Evolutionary conservation across 2,888 invertebrate species (phyloP).

Genomic region (Brenthis daphne): DNA sequence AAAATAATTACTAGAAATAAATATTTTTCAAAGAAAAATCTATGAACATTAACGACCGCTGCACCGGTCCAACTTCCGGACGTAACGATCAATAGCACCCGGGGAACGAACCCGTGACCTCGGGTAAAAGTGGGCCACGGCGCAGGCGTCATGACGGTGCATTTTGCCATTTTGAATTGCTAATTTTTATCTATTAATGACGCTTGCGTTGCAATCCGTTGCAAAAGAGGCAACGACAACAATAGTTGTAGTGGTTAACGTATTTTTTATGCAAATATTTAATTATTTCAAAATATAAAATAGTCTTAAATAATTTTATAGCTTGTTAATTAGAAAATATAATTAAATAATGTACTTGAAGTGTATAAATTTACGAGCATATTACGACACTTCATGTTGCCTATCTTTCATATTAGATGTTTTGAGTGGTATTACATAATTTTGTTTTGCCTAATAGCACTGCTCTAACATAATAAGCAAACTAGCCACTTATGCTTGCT

Average conservation of each 20-base stretch:
- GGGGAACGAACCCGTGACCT: slow-evolving; percentile 81
- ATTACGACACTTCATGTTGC: too few relatives aligned
- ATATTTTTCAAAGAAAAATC: slow-evolving; percentile 47
- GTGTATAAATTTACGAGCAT: too few relatives aligned
- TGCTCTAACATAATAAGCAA: background rate
- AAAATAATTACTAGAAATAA: background rate
- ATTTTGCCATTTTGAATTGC: slow-evolving; percentile 70
- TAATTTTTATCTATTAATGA: slow-evolving; percentile 52
- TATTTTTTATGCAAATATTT: background rate
- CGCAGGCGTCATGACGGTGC: slow-evolving; percentile 73
- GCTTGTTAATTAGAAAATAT: too few relatives aligned
- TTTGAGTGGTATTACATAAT: background rate
- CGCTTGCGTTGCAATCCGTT: slow-evolving; percentile 31
- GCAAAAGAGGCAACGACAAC: slow-evolving; percentile 6
- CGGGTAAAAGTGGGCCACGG: slow-evolving; percentile 73
- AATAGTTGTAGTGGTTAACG: background rate
- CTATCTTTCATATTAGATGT: too few relatives aligned
- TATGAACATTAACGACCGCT: slow-evolving; percentile 63
- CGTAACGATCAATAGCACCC: slow-evolving; percentile 78
- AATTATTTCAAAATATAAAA: background rate
- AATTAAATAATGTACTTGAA: too few relatives aligned
- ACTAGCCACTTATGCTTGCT: too few relatives aligned
- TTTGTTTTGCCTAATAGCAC: background rate
- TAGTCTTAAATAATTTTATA: too few relatives aligned
- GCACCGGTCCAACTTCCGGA: slow-evolving; percentile 75